phyloP scores from a whole-genome alignment of 2,888 invertebrate genomes.

The Ellobium chinense region DNA sequence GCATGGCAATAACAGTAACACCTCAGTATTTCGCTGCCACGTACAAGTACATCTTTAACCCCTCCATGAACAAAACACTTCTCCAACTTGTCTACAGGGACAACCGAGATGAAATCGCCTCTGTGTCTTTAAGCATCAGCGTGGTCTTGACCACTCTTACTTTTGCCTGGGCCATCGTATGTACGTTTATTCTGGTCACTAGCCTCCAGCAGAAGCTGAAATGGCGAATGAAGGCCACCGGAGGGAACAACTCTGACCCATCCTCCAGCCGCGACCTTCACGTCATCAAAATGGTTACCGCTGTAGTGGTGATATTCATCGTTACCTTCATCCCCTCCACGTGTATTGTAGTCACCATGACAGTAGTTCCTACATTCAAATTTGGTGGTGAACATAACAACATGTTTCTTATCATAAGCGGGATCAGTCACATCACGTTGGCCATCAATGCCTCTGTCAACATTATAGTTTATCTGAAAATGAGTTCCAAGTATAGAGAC shows the following conservation, averaged over 20 bases:
- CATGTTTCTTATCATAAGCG: neutral
- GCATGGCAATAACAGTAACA: neutral
- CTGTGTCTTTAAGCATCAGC: neutral
- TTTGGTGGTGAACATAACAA: neutral
- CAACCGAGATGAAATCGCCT: neutral
- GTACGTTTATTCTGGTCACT: neutral
- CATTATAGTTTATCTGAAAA: conserved; percentile 4
- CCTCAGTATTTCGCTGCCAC: neutral
- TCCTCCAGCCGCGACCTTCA: neutral
- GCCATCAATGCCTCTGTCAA: neutral
- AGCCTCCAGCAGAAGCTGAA: neutral
- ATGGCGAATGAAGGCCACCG: neutral
- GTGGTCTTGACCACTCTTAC: neutral
- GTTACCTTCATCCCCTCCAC: neutral
- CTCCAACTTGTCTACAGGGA: neutral
- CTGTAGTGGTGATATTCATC: neutral
- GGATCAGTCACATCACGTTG: neutral
- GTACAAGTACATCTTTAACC: neutral
- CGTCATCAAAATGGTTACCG: neutral
- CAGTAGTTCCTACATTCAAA: neutral
- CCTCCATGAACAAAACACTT: neutral
- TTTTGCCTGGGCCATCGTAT: neutral
- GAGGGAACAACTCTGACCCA: neutral
- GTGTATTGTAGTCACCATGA: neutral
- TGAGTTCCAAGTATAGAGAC: neutral